Base-by-base conservation (phyloP, 2,888 invertebrate species). In the Drosophila phalerata region DNA sequence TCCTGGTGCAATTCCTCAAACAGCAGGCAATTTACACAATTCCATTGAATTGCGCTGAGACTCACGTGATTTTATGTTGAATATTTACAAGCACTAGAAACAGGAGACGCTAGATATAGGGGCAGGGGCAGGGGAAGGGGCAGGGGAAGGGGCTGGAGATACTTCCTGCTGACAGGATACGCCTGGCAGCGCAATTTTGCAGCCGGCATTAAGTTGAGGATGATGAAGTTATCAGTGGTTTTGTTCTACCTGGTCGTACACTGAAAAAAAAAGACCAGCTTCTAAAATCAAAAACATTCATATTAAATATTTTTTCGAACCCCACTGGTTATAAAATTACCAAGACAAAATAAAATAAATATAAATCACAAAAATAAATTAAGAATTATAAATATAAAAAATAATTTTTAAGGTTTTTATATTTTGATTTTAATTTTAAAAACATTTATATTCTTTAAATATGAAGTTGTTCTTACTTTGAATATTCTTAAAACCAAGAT, bases 81-180 rank as follows among this genome's bases (percentile, higher is more conserved):
- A 49, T 49, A 49, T 49, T 13, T 11, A n/a, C 34, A 34, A 42
- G 52, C 43, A 57, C 47, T 34, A 60, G 55, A 53, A 38, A 30
- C 45, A 28, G 64, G 38, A 40, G 63, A 61, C 55, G 28, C 28
- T 11, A 34, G 42, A 15, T 30, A 19, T 42, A 37, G 25, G 13
- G 45, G 42, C 15, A 25, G 30, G 32, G 30, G 28, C 9, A 42
- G 42, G 45, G 28, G 5, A 2, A 25, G 25, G 25, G 37, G 42
- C 22, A 11, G 37, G 28, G 28, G 10, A 9, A 43, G n/a, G 19
- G 30, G 30, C 22, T 43, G 45, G 17, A 17, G 34, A 58, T 42
- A 61, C 64, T 69, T 79, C 80, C 80, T 80, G 77, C 77, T 75
- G 80, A 56, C 77, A 69, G 79, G 68, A 73, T 51, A 56, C 60